These are phyloP conservation scores for Lutjanus erythropterus DNA, from an alignment of 2,113 vertebrate species.

Conservation along the genomic window DNA sequence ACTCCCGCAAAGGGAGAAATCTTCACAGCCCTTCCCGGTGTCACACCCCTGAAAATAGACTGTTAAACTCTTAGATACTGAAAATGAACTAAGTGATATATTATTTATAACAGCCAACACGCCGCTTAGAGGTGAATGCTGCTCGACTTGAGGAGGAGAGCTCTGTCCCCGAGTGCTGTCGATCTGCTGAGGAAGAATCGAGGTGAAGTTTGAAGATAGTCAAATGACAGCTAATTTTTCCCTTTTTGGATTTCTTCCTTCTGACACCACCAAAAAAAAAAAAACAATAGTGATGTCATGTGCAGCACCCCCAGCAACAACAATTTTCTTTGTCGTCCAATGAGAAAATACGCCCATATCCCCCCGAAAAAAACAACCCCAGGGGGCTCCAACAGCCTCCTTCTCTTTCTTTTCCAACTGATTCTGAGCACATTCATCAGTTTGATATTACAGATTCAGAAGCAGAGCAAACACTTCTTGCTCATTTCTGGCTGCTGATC, in stretches of 20 bases:
- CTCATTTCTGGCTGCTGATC: constrained; percentile 8
- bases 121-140: constrained; percentile 17
- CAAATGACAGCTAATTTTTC: neutral
- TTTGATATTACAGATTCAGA: constrained; percentile 22
- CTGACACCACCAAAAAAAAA: neutral
- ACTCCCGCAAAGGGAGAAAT: constrained; percentile 26
- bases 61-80: constrained; percentile 42
- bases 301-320: neutral
- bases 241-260: neutral
- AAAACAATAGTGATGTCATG: neutral
- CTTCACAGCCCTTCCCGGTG: constrained; percentile 48
- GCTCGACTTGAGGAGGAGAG: neutral
- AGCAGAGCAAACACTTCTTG: constrained; percentile 26
- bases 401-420: too few species aligned
- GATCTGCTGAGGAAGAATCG: neutral
- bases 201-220: neutral
- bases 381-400: neutral
- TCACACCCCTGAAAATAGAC: constrained; percentile 63
- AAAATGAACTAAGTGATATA: constrained; percentile 49
- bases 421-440: constrained; percentile 32
- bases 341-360: constrained; percentile 4
- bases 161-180: constrained; percentile 24
- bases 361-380: neutral
- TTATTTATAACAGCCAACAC: constrained; percentile 50
- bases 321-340: neutral